Evolutionary conservation across 2,888 invertebrate genomes (phyloP).

Genomic region (Dicyrtomina minuta): DNA sequence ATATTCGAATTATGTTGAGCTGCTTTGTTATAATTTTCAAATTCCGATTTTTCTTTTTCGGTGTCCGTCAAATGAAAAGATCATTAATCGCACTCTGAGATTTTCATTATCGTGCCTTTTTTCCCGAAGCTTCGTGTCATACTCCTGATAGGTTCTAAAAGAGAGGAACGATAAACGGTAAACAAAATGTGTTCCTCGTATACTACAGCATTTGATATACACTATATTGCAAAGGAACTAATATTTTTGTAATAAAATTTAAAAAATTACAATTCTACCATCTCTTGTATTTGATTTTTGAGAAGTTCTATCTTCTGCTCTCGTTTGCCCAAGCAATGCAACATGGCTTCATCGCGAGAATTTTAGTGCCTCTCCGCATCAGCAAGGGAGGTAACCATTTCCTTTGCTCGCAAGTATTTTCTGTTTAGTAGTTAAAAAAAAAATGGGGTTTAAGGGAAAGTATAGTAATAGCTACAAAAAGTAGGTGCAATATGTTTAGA

Average conservation of each 20-base stretch:
- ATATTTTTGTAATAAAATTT: neutral
- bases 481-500: too few species aligned
- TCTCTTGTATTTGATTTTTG: slow-evolving; percentile 85
- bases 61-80: too few species aligned
- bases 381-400: slow-evolving; percentile 70
- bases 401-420: slow-evolving; percentile 68
- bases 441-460: too few species aligned
- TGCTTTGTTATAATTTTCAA: too few species aligned
- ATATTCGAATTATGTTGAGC: too few species aligned
- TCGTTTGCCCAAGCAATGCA: slow-evolving; percentile 71
- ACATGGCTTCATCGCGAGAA: slow-evolving; percentile 68
- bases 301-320: slow-evolving; percentile 84
- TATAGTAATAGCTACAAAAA: too few species aligned
- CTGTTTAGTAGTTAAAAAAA: slow-evolving; percentile 53
- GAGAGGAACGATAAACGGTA: neutral
- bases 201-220: too few species aligned
- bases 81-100: slow-evolving; percentile 82
- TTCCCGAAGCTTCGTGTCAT: slow-evolving; percentile 71
- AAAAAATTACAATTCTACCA: slow-evolving; percentile 72
- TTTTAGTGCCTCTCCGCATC: slow-evolving; percentile 71
- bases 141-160: slow-evolving; percentile 80
- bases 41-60: too few species aligned
- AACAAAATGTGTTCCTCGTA: neutral
- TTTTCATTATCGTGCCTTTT: slow-evolving; percentile 79
- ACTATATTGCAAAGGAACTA: too few species aligned